Evolutionary conservation across 2,797 vertebrate genomes (phyloP).

Genomic region (Ceryle rudis): DNA sequence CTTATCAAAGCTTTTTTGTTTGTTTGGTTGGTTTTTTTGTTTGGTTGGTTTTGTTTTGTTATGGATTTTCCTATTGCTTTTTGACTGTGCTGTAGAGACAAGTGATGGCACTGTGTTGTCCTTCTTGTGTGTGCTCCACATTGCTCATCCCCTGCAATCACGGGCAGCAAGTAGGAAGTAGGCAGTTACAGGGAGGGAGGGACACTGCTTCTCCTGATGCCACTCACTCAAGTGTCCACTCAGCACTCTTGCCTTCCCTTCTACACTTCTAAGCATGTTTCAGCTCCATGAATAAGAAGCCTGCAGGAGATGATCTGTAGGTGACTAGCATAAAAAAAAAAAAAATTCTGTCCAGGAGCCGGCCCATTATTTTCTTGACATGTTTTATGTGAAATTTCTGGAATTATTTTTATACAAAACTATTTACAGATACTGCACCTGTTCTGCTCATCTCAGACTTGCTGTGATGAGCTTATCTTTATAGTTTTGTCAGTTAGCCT

Average conservation of each 20-base stretch:
- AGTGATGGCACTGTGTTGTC: accelerated
- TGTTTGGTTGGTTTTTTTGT: no score
- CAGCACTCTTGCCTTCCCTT: not conserved
- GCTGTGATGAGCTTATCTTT: not conserved
- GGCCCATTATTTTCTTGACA: not conserved
- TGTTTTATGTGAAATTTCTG: not conserved
- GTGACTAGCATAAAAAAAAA: not conserved
- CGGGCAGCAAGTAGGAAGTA: not conserved
- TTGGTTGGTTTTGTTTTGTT: not conserved
- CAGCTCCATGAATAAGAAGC: not conserved
- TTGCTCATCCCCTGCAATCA: accelerated
- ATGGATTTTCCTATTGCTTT: not conserved
- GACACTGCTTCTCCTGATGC: not conserved
- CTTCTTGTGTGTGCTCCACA: accelerated
- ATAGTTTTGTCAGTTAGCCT: not conserved
- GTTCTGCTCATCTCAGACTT: not conserved
- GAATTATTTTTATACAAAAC: not conserved
- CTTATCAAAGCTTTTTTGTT: not conserved
- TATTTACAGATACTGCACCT: not conserved
- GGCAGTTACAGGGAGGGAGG: not conserved
- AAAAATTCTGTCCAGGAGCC: not conserved
- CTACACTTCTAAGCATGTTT: not conserved
- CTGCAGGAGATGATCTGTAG: not conserved
- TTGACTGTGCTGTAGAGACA: not conserved
- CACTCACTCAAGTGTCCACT: not conserved